Base-by-base conservation (phyloP, 2,113 vertebrate species). In the Cygnus atratus region DNA sequence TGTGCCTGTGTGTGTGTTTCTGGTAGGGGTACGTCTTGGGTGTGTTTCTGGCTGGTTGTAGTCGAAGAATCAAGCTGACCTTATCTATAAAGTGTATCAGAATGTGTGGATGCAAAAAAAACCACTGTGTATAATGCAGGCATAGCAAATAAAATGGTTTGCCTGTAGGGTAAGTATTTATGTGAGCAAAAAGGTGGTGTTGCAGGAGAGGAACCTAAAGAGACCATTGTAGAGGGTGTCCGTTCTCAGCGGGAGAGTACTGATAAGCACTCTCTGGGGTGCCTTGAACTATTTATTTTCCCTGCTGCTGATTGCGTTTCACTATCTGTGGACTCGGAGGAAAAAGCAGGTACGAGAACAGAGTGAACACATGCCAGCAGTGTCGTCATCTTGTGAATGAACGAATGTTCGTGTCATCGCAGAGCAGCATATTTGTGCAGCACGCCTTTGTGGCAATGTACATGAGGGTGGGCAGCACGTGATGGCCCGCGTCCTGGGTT, bases 1-100 rank as follows among this genome's bases (percentile, higher is more conserved):
- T 10, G 14, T 54, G 76, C 52, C 63, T 5, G 0, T 0, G 7
- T 9, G 63, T 21, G 43, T 17, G 11, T 48, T 76, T 68, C 52
- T 74, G 63, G 63, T 52, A 41, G 54, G 35, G 61, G 4, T 29
- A 19, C 14, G 2, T 26, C 67, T 62, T 31, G 75, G 55, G 4
- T 4, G 14, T 39, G 43, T 11, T 43, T 52, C 57, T 67, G 80
- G 13, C 50, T 77, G 86, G 8, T 6, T 55, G n/a, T 21, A n/a
- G 72, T 33, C 29, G 37, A 54, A 50, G 58, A 55, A 29, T 6
- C 20, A 24, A 33, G 87, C 72, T 87, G 52, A 68, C 52, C 35
- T 78, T 39, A 18, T 54, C 25, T 52, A 15, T 21, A 37, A 52
- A 71, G 48, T 37, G 48, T 29, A 15, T 52, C 68, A 8, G 86